phyloP scores from a whole-genome alignment of 2,113 vertebrate genomes.

The Rattus rattus region DNA sequence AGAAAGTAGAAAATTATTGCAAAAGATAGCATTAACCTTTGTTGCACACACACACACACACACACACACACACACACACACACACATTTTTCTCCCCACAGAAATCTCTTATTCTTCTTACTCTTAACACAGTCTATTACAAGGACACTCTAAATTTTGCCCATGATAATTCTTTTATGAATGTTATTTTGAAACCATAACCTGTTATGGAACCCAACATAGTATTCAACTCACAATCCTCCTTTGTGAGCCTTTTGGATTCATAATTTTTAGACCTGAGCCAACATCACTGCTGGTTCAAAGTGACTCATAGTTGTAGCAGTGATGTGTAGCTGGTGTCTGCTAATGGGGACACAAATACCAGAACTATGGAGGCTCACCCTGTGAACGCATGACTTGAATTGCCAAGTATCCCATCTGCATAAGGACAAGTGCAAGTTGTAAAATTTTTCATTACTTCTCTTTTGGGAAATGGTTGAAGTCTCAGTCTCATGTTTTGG shows the following conservation, averaged over 20 bases:
- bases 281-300: background rate
- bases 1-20: background rate
- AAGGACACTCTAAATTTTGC: background rate
- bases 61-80: background rate
- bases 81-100: background rate
- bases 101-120: background rate
- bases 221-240: background rate
- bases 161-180: background rate
- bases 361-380: background rate
- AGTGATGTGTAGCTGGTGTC: background rate
- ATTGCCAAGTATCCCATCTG: background rate
- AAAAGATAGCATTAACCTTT: background rate
- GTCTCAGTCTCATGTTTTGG: background rate
- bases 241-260: background rate
- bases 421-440: background rate
- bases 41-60: too few species aligned
- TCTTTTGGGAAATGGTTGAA: slow-evolving; percentile 32
- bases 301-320: background rate
- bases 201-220: background rate
- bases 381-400: background rate
- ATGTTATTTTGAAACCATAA: background rate
- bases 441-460: background rate
- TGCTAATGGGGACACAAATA: background rate
- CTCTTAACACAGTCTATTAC: background rate
- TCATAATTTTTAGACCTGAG: background rate